These are phyloP conservation scores for Neodontobutis hainanensis DNA, from an alignment of 2,113 vertebrate genomes.

Conservation along the genomic window DNA sequence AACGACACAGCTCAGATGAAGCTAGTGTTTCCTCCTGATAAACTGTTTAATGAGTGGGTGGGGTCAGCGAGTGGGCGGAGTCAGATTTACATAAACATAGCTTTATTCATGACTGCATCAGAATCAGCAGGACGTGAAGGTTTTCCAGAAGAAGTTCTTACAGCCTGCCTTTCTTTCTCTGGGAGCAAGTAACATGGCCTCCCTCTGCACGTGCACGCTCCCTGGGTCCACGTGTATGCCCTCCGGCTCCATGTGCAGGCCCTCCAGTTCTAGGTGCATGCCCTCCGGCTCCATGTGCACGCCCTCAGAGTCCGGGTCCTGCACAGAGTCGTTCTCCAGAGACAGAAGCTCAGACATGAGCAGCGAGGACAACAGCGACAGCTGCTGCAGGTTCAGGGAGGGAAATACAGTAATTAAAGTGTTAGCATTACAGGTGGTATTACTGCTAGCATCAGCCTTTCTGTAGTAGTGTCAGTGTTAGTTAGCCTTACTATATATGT, in stretches of 20 bases:
- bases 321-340: slow-evolving; percentile 1
- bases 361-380: neutral
- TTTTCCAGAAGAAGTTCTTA: slow-evolving; percentile 99
- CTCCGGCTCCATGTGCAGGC: slow-evolving; percentile 89
- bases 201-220: slow-evolving; percentile 66
- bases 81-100: neutral
- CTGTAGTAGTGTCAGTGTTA: no score
- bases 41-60: neutral
- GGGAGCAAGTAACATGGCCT: slow-evolving; percentile 82
- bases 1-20: no score
- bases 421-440: neutral
- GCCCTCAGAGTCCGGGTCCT: slow-evolving; percentile 2
- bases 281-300: slow-evolving; percentile 78
- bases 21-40: no score
- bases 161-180: slow-evolving; percentile 97
- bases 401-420: neutral
- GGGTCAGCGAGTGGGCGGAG: slow-evolving; percentile 9
- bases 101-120: neutral
- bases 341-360: neutral
- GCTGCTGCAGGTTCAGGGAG: neutral
- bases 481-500: no score
- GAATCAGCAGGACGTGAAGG: slow-evolving; percentile 96
- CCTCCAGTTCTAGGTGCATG: slow-evolving; percentile 91
- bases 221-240: slow-evolving; percentile 87
- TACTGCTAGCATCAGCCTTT: no score